A percentile compares a stretch with the other conserved stretches of the same genome.
phyloP scores from a whole-genome alignment of 2,888 invertebrate genomes.

The Xanthorhoe designata region DNA sequence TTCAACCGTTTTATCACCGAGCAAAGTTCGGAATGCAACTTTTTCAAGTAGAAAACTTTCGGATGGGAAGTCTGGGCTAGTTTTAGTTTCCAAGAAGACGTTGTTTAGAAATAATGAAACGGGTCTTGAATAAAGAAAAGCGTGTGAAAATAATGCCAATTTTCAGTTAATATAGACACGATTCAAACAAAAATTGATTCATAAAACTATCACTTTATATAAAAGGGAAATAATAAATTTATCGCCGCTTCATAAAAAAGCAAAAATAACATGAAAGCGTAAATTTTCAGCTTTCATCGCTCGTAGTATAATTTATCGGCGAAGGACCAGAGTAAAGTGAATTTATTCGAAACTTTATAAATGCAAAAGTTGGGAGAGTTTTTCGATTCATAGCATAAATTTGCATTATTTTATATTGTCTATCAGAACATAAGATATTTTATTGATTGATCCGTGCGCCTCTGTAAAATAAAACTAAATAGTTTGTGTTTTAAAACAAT shows the following conservation, averaged over 20 bases:
- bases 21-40: slow-evolving; percentile 26
- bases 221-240: slow-evolving; percentile 16
- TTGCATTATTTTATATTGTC: not conserved
- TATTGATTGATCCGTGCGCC: too few relatives aligned
- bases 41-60: slow-evolving; percentile 32
- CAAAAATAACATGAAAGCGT: slow-evolving; percentile 11
- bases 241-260: slow-evolving; percentile 10
- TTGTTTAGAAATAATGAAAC: slow-evolving; percentile 22
- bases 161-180: not conserved
- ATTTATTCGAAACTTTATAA: not conserved
- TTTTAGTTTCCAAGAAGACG: slow-evolving; percentile 22
- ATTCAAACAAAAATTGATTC: not conserved
- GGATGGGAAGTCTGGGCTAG: slow-evolving; percentile 6
- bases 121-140: not conserved
- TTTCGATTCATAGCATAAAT: not conserved
- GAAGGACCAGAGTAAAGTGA: not conserved
- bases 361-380: not conserved
- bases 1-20: slow-evolving; percentile 21
- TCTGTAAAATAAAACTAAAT: too few relatives aligned
- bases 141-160: not conserved
- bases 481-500: too few relatives aligned
- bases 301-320: slow-evolving; percentile 13
- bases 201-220: slow-evolving; percentile 19
- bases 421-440: too few relatives aligned
- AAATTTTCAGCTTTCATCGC: slow-evolving; percentile 19